Evolutionary conservation across 1,140 invertebrate genomes (phyloP).

Genomic region (Panagrolaimus sp.): DNA sequence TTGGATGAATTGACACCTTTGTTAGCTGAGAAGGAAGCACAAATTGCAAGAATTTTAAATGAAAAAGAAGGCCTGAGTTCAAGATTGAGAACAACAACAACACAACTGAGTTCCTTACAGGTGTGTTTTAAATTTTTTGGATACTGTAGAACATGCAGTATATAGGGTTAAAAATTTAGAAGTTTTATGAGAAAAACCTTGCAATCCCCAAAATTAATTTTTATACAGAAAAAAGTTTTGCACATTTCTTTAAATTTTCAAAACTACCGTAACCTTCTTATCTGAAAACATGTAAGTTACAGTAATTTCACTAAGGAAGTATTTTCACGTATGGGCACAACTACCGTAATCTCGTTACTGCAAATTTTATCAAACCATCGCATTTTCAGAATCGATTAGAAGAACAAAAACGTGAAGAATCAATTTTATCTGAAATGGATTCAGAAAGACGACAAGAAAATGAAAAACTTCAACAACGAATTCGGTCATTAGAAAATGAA

Average conservation of each 20-base stretch:
- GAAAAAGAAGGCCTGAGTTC: conserved; percentile 29
- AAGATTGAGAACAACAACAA: conserved; percentile 30
- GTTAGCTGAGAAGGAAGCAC: conserved; percentile 47
- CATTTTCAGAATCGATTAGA: conserved; percentile 27
- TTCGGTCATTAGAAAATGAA: conserved; percentile 18
- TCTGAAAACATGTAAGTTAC: too few relatives aligned
- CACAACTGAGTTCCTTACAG: conserved; percentile 9
- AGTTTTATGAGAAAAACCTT: too few relatives aligned
- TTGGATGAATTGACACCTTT: conserved; percentile 46
- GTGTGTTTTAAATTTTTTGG: not conserved
- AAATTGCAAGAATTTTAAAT: conserved; percentile 35
- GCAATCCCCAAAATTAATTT: too few relatives aligned
- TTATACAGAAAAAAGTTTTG: too few relatives aligned
- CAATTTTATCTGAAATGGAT: conserved; percentile 24
- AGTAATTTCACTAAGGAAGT: too few relatives aligned
- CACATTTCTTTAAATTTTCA: too few relatives aligned
- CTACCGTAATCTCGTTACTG: too few relatives aligned
- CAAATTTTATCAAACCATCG: too few relatives aligned
- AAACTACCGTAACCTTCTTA: too few relatives aligned
- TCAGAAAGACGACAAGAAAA: conserved; percentile 32
- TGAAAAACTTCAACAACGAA: conserved; percentile 18
- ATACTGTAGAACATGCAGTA: conserved; percentile 21
- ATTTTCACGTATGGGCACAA: too few relatives aligned
- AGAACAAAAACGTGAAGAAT: conserved; percentile 32
- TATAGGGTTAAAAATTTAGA: conserved; percentile 13